Base-by-base conservation (phyloP, 2,888 invertebrate species). In the Aphodius granarius region DNA sequence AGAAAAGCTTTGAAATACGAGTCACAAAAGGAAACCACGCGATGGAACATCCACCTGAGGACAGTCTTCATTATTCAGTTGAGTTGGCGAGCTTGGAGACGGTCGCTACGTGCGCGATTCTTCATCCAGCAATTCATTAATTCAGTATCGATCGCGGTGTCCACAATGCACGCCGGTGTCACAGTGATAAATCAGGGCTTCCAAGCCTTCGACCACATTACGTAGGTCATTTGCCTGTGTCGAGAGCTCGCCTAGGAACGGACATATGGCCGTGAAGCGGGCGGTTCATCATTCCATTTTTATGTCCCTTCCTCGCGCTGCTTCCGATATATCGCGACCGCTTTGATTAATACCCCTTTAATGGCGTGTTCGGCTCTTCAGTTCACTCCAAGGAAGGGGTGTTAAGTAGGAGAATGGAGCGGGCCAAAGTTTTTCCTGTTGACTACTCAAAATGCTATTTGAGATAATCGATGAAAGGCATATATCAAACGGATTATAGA, bases 41-140 rank as follows among this genome's bases (percentile, higher is more conserved):
- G 43, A 43, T 13, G 43, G 43, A 43, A 43, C 43, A 43, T 43
- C 43, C 43, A 43, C 43, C 43, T 43, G 43, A 43, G 43, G 43
- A 43, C 43, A 43, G 43, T 68, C 68, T 68, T 68, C 68, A 68
- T 68, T 68, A 68, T 68, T 68, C 68, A 68, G 21, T 9, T 3
- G 20, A 21, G 20, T n/a, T 68, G 21, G 68, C 20, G 68, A 68
- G 20, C 21, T 21, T 16, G 68, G 20, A 20, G 68, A 16, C 21
- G 68, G 43, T 43, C 68, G 68, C 22, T 22, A 22, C 20, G 68
- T n/a, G 68, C 22, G 68, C 68, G 68, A 68, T 68, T 68, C 68
- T 68, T 68, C 68, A 68, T 68, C 68, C 21, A 22, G 21, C 68
- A 68, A 68, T 68, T 68, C 68, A 68, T 68, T 68, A 68, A 68